A percentile compares a stretch with the other conserved stretches of the same genome.
These are phyloP conservation scores for Hetaerina titia DNA, from an alignment of 2,888 invertebrate species.

Conservation along the genomic window DNA sequence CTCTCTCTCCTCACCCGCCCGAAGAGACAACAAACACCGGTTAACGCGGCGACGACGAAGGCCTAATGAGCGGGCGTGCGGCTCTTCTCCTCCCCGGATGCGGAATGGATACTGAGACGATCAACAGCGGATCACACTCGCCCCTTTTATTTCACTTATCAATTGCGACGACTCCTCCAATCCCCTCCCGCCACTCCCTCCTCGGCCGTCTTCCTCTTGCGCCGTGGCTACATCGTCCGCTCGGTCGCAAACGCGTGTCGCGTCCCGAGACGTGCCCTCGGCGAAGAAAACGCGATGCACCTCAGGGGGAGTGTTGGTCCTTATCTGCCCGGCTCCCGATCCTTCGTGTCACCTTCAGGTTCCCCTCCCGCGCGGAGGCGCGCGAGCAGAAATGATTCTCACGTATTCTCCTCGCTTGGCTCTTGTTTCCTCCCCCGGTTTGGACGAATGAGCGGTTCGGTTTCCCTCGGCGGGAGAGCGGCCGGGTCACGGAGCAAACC, in stretches of 20 bases:
- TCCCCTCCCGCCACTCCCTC: neutral
- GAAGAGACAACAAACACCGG: neutral
- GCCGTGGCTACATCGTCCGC: neutral
- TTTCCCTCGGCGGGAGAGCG: neutral
- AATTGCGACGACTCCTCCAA: neutral
- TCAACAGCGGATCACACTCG: neutral
- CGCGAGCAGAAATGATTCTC: too few relatives aligned
- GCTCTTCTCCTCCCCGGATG: neutral
- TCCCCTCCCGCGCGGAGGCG: too few relatives aligned
- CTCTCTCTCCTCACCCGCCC: conserved; percentile 73
- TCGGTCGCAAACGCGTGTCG: neutral
- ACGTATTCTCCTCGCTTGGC: too few relatives aligned
- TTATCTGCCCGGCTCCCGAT: neutral
- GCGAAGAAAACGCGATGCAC: neutral
- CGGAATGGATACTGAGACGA: neutral
- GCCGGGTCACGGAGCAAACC: neutral
- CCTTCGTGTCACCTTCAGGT: neutral
- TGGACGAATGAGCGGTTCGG: neutral
- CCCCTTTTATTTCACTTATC: neutral
- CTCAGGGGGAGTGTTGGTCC: neutral
- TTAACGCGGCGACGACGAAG: neutral
- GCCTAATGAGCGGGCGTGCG: too few relatives aligned
- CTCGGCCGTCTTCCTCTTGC: neutral
- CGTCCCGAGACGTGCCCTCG: neutral
- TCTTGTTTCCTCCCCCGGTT: too few relatives aligned